These are phyloP conservation scores for Capromys pilorides DNA, from an alignment of 2,797 vertebrate species.

Conservation along the genomic window DNA sequence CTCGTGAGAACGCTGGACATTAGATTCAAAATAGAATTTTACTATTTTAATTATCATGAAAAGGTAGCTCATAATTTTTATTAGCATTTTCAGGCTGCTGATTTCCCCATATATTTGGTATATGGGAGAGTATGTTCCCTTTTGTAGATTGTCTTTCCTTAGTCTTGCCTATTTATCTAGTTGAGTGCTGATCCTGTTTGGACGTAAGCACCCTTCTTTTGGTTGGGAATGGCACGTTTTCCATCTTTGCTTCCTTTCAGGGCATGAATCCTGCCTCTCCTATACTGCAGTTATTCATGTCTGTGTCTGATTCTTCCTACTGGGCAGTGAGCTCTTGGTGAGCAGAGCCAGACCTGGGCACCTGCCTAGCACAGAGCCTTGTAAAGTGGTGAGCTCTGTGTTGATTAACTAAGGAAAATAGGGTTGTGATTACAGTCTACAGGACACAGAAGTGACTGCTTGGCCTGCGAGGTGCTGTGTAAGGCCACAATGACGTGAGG, in stretches of 20 bases:
- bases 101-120: conserved; percentile 54
- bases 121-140: conserved; percentile 37
- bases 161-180: conserved; percentile 34
- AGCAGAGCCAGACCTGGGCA: neutral
- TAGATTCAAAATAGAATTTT: conserved; percentile 58
- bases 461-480: neutral
- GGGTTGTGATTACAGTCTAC: neutral
- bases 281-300: conserved; percentile 5
- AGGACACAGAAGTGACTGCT: neutral
- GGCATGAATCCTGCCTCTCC: neutral
- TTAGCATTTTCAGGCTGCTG: conserved; percentile 62
- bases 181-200: neutral
- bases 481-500: neutral
- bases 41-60: conserved; percentile 71
- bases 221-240: neutral
- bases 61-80: conserved; percentile 61
- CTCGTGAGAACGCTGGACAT: neutral
- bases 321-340: neutral
- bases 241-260: neutral
- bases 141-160: conserved; percentile 44
- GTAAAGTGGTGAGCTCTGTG: neutral
- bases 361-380: neutral
- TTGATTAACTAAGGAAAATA: conserved; percentile 1
- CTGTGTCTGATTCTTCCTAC: conserved; percentile 37
- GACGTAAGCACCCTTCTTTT: conserved; percentile 14